Evolutionary conservation across 1,140 invertebrate species (phyloP), one percentile per base, ranked within the genome.

Genomic region (Cydia amplana): DNA sequence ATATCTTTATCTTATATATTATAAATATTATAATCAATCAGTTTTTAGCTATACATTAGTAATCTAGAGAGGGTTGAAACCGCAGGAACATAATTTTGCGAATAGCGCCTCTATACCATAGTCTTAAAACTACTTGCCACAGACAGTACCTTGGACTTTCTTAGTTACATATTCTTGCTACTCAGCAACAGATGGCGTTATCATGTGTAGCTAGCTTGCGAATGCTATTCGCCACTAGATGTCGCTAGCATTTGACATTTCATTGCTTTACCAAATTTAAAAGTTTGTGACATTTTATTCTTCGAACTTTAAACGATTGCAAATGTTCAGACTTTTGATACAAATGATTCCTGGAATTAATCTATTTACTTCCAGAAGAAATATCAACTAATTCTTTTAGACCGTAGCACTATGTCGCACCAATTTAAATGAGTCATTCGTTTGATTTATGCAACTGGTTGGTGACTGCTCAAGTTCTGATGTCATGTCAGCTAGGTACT

Each of bases 211-310:
- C 4, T 18, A 55, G 20, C 51, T 55, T 18, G 5, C n/a, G 10
- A 18, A 55, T 9, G 1, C 75, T 74, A 77, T n/a, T 77, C 23
- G n/a, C 25, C 60, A 55, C 40, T 51, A 77, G 75, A 74, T 74
- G 72, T 6, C 51, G 16, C n/a, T 55, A 18, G 51, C n/a, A 6
- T n/a, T 2, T 55, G 6, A 3, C n/a, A 18, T 55, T 55, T 5
- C 51, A 55, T 55, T 55, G 16, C n/a, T 7, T n/a, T 55, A 18
- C 1, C n/a, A 40, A 40, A 40, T 55, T 6, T 1, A 18, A 18
- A n/a, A 55, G 51, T 55, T 18, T 55, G 4, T 55, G 3, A 55
- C 2, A 55, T 18, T 51, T 51, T 55, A 55, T 55, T 55, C 4
- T 55, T 55, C 4, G n/a, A 55, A 55, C n/a, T 18, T n/a, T 55